Base-by-base conservation (phyloP, 2,888 invertebrate genomes). In the Drosophila tanythrix region DNA sequence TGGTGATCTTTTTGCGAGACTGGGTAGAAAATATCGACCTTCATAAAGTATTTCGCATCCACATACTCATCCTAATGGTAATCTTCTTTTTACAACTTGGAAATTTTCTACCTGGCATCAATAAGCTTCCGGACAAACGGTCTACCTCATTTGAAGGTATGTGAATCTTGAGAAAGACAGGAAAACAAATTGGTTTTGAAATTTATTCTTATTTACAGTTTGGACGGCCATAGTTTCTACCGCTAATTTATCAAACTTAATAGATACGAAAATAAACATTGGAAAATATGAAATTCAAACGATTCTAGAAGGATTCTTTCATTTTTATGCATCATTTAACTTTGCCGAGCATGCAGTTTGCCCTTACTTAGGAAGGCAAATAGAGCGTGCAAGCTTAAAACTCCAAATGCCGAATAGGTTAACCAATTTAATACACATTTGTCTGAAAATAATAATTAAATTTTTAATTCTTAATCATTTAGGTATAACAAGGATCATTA, bases 71-170 rank as follows among this genome's bases (percentile, higher is more conserved):
- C 2, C 5, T 70, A n/a, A 60, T 78, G 75, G 62, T 78, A 2
- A 75, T 78, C 21, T 79, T 62, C 48, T 43, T 63, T 13, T 53
- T 78, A 29, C 78, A 78, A 71, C 6, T 53, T 15, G 11, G 18
- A 1, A 10, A 35, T 0, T 3, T 15, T n/a, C 40, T 78, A 3
- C 78, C 79, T n/a, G 21, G 46, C 21, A 57, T 79, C 11, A 1
- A 15, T 7, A 1, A 27, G 11, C 36, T 78, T 13, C 71, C 67
- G 38, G 0, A 2, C n/a, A 21, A 10, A 2, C 15, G 40, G 0
- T 1, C 5, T 0, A 27, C 62, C 3, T 35, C 62, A 10, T 6
- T 25, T n/a, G 56, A 52, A 21, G 52, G 74, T 77, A 62, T 40
- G 77, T 61, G 25, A 10, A 29, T 11, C 6, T 36, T 36, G 25